Base-by-base conservation (phyloP, 2,797 vertebrate species). In the Fringilla coelebs region DNA sequence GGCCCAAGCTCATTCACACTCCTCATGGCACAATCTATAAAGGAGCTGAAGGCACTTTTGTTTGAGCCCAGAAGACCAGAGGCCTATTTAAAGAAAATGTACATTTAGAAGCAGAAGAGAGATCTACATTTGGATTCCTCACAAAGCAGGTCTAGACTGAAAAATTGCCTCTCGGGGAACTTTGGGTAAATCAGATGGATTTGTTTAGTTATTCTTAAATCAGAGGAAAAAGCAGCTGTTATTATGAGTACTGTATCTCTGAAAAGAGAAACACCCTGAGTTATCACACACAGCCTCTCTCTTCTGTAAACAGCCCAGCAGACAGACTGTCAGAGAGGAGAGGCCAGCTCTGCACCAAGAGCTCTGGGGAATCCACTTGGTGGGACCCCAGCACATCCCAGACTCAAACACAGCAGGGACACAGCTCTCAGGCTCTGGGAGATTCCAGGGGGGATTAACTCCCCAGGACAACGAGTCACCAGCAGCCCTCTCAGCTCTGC, bases 31-130 rank as follows among this genome's bases (percentile, higher is more conserved):
- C 41, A 12, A 75, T 45, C 88, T 79, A 78, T 76, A 94, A 92
- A 95, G 83, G 51, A 92, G 58, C 13, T 92, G 70, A 93, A 81
- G 93, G 85, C 89, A 93, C 87, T 85, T 89, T 82, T 61, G 36
- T 89, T 57, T 54, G 48, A 88, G 76, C 62, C 82, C 91, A 89
- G 61, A 68, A 68, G 57, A 74, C 72, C 65, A 73, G 77, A 31
- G 66, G 61, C 41, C 73, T 85, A 66, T 82, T 95, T 94, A 92
- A 93, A 85, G 94, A 96, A 94, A 93, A 93, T 57, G 92, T 45
- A 94, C 79, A 76, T 88, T 91, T 63, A 58, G 45, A 79, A 79
- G 51, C 48, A 58, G 62, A 76, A 71, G 46, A 70, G 48, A 38
- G 66, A 85, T 32, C 75, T 65, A 12, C 66, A 41, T 15, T 92